Conservation (phyloP, 2,113 vertebrate genomes). For the Rhinoptilus africanus region DNA sequence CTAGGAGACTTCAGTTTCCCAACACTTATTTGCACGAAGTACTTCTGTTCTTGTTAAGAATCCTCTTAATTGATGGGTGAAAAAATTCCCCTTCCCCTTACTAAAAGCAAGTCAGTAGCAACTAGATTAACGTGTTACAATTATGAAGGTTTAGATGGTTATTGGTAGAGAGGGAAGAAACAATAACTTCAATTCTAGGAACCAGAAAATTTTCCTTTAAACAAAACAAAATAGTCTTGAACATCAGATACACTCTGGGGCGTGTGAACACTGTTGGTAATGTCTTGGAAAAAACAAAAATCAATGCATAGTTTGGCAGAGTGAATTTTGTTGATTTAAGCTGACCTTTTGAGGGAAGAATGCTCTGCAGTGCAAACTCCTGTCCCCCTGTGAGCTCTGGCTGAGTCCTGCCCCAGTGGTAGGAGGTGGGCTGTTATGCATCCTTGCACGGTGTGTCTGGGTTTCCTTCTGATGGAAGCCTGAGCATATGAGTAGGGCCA, state of each 20-base stretch:
- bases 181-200: background rate
- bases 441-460: background rate
- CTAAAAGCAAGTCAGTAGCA: background rate
- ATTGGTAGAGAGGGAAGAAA: background rate
- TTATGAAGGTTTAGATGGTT: background rate
- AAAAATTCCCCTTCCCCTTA: background rate
- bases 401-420: background rate
- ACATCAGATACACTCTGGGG: background rate
- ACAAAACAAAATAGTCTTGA: background rate
- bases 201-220: background rate
- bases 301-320: background rate
- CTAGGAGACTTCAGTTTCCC: background rate
- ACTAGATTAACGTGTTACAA: background rate
- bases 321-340: background rate
- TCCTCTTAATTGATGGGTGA: background rate
- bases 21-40: background rate
- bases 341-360: background rate
- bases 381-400: background rate
- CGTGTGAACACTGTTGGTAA: background rate
- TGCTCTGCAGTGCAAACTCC: fast-evolving
- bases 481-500: background rate
- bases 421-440: background rate
- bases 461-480: background rate
- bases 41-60: background rate
- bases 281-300: background rate